A percentile compares a stretch with the other conserved stretches of the same genome.
Evolutionary conservation across 92 coral and sea anemone species (phyloP).

Genomic region (Epizoanthus ramosus): DNA sequence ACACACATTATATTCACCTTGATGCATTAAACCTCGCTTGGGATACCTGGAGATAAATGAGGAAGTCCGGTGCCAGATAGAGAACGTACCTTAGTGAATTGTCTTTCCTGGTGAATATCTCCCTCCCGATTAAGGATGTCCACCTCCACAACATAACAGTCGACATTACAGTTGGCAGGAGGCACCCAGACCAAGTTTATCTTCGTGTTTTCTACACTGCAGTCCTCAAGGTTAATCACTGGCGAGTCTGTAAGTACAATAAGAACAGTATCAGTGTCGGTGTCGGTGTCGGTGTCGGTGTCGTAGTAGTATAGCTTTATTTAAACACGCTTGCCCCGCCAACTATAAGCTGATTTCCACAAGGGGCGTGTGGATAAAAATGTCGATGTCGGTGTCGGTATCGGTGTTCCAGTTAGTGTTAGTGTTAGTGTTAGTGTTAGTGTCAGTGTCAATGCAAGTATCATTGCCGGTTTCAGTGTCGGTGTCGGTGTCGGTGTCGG

Average conservation of each 20-base stretch:
- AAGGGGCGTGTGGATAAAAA: too few relatives aligned
- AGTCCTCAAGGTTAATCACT: constrained; percentile 74
- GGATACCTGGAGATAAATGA: background rate
- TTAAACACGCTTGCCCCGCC: too few relatives aligned
- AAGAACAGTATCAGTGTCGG: background rate
- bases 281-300: too few relatives aligned
- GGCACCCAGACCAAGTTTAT: constrained; percentile 83
- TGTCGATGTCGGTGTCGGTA: too few relatives aligned
- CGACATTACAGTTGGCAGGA: constrained; percentile 79
- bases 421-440: too few relatives aligned
- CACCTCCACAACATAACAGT: constrained; percentile 78
- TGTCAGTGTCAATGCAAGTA: too few relatives aligned
- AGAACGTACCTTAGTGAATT: constrained; percentile 62
- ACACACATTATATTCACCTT: too few relatives aligned
- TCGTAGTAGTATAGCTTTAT: too few relatives aligned
- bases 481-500: too few relatives aligned
- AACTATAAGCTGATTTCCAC: too few relatives aligned
- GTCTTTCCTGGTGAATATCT: constrained; percentile 83
- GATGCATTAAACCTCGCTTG: too few relatives aligned
- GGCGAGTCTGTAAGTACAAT: constrained; percentile 57
- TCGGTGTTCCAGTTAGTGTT: too few relatives aligned
- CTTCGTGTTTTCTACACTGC: constrained; percentile 84
- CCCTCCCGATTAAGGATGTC: constrained; percentile 81
- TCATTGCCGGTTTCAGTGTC: background rate
- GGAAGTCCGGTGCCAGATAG: background rate